A percentile compares a stretch with the other conserved stretches of the same genome.
Evolutionary conservation across 2,888 invertebrate species (phyloP).

Genomic region (Selenia dentaria): DNA sequence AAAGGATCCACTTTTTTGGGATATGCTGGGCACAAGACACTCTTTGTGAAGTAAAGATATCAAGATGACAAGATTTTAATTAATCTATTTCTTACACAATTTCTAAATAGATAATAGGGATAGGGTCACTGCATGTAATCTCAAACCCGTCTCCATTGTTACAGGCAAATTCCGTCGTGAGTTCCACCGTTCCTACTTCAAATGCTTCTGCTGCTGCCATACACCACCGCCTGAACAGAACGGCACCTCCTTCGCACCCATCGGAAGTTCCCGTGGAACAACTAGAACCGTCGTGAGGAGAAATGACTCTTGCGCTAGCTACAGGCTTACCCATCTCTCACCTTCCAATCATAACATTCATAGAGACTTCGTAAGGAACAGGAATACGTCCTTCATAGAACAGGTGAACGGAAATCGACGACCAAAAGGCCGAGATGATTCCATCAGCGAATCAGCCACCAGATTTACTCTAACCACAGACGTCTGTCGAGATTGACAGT

Average conservation of each 20-base stretch:
- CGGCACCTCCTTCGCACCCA: conserved; percentile 72
- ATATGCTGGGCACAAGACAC: no score
- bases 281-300: conserved; percentile 71
- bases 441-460: conserved; percentile 69
- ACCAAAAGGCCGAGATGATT: conserved; percentile 67
- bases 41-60: no score
- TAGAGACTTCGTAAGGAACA: conserved; percentile 67
- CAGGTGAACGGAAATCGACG: conserved; percentile 70
- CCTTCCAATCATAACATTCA: conserved; percentile 78
- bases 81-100: no score
- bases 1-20: no score
- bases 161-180: conserved; percentile 89
- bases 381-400: conserved; percentile 77
- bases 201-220: conserved; percentile 81
- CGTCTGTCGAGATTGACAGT: conserved; percentile 72
- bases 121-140: no score
- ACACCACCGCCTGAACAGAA: conserved; percentile 61
- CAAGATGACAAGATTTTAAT: no score
- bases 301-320: conserved; percentile 78
- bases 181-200: conserved; percentile 88
- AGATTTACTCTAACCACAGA: conserved; percentile 74
- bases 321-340: conserved; percentile 72
- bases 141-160: conserved; percentile 41
- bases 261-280: conserved; percentile 73
- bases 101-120: no score